Base-by-base conservation (phyloP, 1,140 invertebrate species). In the Heliconius eleuchia region DNA sequence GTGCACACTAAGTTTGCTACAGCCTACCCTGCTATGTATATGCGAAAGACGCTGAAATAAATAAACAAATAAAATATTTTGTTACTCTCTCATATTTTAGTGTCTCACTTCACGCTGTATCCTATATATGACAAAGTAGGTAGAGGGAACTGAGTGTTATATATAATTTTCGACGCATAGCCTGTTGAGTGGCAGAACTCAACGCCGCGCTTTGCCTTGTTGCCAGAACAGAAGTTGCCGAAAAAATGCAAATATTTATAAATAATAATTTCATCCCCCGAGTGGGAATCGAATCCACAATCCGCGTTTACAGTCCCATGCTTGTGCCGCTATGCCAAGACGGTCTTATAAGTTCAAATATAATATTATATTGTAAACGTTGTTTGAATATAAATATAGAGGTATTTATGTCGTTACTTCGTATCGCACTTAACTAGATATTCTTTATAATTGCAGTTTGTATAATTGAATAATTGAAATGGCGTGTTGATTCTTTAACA, bases 401-500 rank as follows among this genome's bases (percentile, higher is more conserved):
- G 23, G 23, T 23, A 23, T 23, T 0, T 23, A 23, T 23, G 23
- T 23, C 23, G 23, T 23, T 23, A 23, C 27, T 1, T 4, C 11
- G 27, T n/a, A 27, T 66, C 60, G 27, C 60, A 66, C 27, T 66
- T 16, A 27, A 66, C 60, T 66, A 27, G 23, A 11, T 66, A 30
- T 66, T 66, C 60, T 6, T 66, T 66, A 66, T 66, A 66, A 66
- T 30, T 66, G 13, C 60, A 16, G 3, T 27, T 30, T 66, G 27
- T 27, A 6, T 27, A 30, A 66, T 66, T 66, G 60, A 66, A 27
- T 66, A 66, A 66, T 66, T 66, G 60, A 27, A 66, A 66, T 66
- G 23, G 60, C 60, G 60, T 66, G 60, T 66, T 66, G 23, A 27
- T 27, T 66, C 23, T 66, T 66, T 5, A 30, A 66, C 23, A 13